These are phyloP conservation scores for Noctilio leporinus DNA, from an alignment of 2,113 vertebrate genomes.

Conservation along the genomic window DNA sequence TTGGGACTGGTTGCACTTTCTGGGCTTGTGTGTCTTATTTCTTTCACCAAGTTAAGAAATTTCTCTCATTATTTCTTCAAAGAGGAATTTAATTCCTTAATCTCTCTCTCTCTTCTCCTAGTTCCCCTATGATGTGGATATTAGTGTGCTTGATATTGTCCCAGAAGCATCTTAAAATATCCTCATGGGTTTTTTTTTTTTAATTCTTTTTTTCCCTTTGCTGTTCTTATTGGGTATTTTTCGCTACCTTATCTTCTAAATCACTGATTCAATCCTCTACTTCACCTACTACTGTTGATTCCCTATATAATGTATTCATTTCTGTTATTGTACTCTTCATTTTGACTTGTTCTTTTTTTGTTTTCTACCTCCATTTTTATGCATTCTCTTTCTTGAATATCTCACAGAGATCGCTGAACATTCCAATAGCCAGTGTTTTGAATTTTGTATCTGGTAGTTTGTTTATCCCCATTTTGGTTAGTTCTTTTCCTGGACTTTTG, in stretches of 20 bases:
- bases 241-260: not conserved
- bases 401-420: not conserved
- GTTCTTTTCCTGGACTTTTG: not conserved
- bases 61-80: not conserved
- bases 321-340: not conserved
- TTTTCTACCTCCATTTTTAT: not conserved
- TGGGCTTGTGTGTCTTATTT: not conserved
- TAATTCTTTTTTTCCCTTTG: not conserved
- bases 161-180: not conserved
- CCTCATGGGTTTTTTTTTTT: not conserved
- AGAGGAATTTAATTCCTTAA: not conserved
- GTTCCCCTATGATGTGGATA: not conserved
- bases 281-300: not conserved
- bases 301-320: not conserved
- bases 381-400: not conserved
- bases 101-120: not conserved
- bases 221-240: not conserved
- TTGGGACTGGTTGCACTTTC: not conserved
- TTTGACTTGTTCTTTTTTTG: not conserved
- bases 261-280: not conserved
- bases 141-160: not conserved
- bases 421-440: not conserved
- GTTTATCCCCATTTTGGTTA: not conserved
- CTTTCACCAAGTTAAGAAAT: not conserved
- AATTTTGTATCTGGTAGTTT: not conserved